These are phyloP conservation scores for Pegea sp. DNA, from an alignment of 23 tunicate genomes.

Conservation along the genomic window DNA sequence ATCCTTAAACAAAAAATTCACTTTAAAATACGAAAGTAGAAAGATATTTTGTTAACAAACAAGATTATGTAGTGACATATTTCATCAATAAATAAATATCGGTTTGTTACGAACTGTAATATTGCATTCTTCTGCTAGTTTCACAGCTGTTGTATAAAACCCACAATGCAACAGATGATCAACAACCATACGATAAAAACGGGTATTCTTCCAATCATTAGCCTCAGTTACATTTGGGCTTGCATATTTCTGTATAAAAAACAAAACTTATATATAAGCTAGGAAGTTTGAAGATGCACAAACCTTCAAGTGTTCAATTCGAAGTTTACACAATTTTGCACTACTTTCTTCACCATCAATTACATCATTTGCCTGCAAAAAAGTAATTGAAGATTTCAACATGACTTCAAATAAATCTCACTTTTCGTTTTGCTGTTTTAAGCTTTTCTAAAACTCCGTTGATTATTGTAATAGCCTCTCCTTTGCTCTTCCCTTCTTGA, in stretches of 20 bases:
- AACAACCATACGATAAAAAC: conserved; percentile 83
- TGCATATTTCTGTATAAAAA: conserved; percentile 74
- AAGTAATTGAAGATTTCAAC: not conserved
- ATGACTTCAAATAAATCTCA: not conserved
- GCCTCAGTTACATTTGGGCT: conserved; percentile 30
- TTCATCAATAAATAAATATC: too few species aligned
- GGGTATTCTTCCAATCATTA: conserved; percentile 53
- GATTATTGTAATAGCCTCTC: conserved; percentile 35
- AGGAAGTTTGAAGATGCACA: not conserved
- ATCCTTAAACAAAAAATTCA: conserved; percentile 22
- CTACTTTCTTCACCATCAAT: conserved; percentile 64
- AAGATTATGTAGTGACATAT: too few species aligned
- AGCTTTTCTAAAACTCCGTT: conserved; percentile 76
- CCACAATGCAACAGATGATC: conserved; percentile 79
- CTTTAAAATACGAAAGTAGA: too few species aligned
- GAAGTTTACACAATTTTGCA: conserved; percentile 65
- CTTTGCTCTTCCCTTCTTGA: conserved; percentile 39
- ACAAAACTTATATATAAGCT: too few species aligned
- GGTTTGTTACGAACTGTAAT: conserved; percentile 18
- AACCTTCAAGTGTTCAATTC: conserved; percentile 83
- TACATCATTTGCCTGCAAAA: conserved; percentile 61
- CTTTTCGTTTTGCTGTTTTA: conserved; percentile 62
- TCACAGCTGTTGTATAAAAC: conserved; percentile 68
- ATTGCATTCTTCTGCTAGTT: conserved; percentile 52
- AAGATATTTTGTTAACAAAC: too few species aligned